Percentiles rank a stretch among this genome's conserved stretches.
phyloP scores from a whole-genome alignment of 2,797 vertebrate species.

The Pyrocephalus nanus region DNA sequence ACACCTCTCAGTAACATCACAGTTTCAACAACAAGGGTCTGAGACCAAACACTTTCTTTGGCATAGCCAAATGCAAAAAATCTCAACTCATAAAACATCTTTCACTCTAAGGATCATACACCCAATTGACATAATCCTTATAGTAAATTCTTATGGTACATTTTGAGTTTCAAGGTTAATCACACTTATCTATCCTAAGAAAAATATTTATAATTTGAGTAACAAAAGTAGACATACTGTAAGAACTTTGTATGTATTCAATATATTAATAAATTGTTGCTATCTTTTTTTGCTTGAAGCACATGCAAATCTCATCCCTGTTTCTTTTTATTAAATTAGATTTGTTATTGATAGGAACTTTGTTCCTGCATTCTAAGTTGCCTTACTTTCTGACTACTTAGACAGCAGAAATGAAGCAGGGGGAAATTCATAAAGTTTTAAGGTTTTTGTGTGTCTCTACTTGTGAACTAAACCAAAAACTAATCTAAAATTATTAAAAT shows the following conservation, averaged over 20 bases:
- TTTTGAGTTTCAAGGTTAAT: conserved; percentile 60
- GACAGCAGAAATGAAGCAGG: conserved; percentile 8
- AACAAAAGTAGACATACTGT: conserved; percentile 24
- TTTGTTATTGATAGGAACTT: conserved; percentile 19
- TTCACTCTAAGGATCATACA: conserved; percentile 4
- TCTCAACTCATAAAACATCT: conserved; percentile 2
- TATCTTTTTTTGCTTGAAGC: background rate
- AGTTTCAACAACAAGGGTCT: background rate
- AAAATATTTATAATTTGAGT: conserved; percentile 38
- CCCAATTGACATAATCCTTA: background rate
- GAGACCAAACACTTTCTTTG: conserved; percentile 65
- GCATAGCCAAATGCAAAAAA: background rate
- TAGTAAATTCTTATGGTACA: background rate
- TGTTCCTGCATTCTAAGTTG: conserved; percentile 1
- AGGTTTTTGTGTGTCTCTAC: background rate
- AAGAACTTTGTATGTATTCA: conserved; percentile 9
- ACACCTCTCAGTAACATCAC: background rate
- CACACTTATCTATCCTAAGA: conserved; percentile 3
- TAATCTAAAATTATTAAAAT: conserved; percentile 8
- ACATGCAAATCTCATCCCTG: background rate
- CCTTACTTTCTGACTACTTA: conserved; percentile 34
- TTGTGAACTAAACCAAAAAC: conserved; percentile 33
- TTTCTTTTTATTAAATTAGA: conserved; percentile 50
- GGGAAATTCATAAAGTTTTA: background rate
- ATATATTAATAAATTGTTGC: conserved; percentile 15